Percentiles rank a stretch among this genome's conserved stretches.
Evolutionary conservation across 2,113 vertebrate species (phyloP).

Genomic region (Baryphthengus martii): DNA sequence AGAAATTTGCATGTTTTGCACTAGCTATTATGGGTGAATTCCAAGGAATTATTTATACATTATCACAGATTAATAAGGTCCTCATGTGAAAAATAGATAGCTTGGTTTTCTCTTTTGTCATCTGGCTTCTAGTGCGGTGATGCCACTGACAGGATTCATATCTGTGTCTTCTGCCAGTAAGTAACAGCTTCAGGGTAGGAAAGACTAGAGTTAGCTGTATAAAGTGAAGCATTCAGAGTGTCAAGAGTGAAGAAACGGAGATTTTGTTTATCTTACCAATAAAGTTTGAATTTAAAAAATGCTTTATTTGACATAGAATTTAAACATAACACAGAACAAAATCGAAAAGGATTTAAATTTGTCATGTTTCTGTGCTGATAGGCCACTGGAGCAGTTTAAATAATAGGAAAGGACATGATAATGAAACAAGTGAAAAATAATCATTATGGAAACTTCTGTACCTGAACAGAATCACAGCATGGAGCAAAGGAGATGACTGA

Average conservation of each 20-base stretch:
- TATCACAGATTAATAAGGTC: not conserved
- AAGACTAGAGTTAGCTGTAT: accelerated
- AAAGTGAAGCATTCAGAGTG: not conserved
- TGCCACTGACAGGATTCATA: not conserved
- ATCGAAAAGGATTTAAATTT: not conserved
- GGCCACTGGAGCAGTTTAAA: not conserved
- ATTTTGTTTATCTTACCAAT: not conserved
- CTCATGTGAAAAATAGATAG: not conserved
- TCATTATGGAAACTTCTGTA: not conserved
- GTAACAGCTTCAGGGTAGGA: not conserved
- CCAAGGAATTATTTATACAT: not conserved
- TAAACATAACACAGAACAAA: not conserved
- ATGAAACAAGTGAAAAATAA: not conserved
- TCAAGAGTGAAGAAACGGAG: not conserved
- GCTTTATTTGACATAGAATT: not conserved
- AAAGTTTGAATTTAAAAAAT: not conserved
- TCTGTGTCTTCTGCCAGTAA: not conserved
- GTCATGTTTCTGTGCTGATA: not conserved
- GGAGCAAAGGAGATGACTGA: accelerated
- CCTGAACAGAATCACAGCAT: not conserved
- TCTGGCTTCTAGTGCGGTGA: not conserved
- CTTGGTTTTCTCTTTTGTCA: not conserved
- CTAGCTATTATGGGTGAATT: not conserved
- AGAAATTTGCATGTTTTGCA: not conserved
- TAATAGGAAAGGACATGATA: not conserved